Base-by-base conservation (phyloP, 2,888 invertebrate species). In the Eristalis pertinax region DNA sequence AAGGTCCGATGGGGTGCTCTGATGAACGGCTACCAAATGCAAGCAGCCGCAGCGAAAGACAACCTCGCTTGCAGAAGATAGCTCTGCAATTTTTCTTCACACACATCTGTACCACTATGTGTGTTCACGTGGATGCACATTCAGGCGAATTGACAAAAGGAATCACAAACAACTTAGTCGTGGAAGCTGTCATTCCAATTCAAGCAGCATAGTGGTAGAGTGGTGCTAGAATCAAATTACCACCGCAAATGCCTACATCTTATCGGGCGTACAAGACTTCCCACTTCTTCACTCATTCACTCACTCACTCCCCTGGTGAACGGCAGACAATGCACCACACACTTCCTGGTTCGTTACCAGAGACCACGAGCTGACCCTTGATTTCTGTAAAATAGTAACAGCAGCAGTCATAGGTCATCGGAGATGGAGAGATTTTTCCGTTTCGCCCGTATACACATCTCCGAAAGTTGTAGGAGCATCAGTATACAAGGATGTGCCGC, bases 361-460 rank as follows among this genome's bases (percentile, higher is more conserved):
- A 76, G 84, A 79, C 87, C 87, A 87, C 84, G 87, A 87, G 84
- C 84, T 87, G 87, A 87, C 87, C 87, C 87, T 76, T 87, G 87
- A 84, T 87, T 83, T 83, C 75, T 80, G 60, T 63, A 87, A 83
- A 87, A 84, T 80, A 84, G 84, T 84, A 83, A 87, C 83, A 87
- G 72, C 83, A 83, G 70, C 72, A 84, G 87, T 87, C 87, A 80
- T 87, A 87, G 87, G 87, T 87, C 87, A 84, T 84, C 87, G 41
- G 75, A 87, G 84, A 87, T 84, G 73, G 84, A 73, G 50, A 50
- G 80, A 78, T 87, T 80, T 84, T 76, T 73, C 60, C 70, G 73
- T 77, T 38, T 63, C 73, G 56, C 60, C 76, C 70, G 56, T 69
- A 56, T n/a, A 72, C 22, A 41, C 75, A 68, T 62, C 75, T 80